Evolutionary conservation across 2,888 invertebrate genomes (phyloP), one percentile per base, ranked within the genome.

Genomic region (Anodontia alba): DNA sequence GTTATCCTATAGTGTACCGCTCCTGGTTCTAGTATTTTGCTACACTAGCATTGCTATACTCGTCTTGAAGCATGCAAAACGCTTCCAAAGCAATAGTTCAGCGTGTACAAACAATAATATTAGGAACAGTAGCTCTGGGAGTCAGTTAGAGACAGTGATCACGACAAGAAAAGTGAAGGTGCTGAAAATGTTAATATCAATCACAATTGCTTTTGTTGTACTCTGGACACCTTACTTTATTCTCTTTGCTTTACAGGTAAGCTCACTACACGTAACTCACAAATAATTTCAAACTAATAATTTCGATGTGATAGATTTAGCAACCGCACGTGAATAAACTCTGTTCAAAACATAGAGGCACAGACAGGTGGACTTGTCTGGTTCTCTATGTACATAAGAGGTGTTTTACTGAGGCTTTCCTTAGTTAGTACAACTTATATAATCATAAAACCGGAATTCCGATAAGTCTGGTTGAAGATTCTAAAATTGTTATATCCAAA

Each of bases 161-260:
- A 51, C 82, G 12, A 20, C 62, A n/a, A 73, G 79, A 31, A 82
- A 69, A 26, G 68, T 81, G 12, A 75, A 66, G 49, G 54, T 86
- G 2, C 67, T 86, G 0, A 76, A 76, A 49, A 83, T 79, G 75
- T 46, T 86, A 10, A 72, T 83, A 15, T 51, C 67, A 0, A 74
- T 83, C 1, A 81, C 83, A 0, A 75, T 71, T 15, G 68, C 76
- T 5, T 86, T 86, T 66, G 73, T 75, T 12, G 1, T 83, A 29
- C 51, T 86, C 15, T 86, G 86, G 86, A 81, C 81, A 0, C 86
- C 86, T 23, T 86, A 86, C 51, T 86, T 86, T 36, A 49, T 86
- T 26, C 36, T 83, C 5, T 86, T 86, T 77, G 83, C 67, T 1
- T 68, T 81, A 10, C 78, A 74, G 80, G 85, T 85, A 76, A 43